These are phyloP conservation scores for Phrynocephalus versicolor DNA, from an alignment of 2,113 vertebrate genomes.

Conservation along the genomic window DNA sequence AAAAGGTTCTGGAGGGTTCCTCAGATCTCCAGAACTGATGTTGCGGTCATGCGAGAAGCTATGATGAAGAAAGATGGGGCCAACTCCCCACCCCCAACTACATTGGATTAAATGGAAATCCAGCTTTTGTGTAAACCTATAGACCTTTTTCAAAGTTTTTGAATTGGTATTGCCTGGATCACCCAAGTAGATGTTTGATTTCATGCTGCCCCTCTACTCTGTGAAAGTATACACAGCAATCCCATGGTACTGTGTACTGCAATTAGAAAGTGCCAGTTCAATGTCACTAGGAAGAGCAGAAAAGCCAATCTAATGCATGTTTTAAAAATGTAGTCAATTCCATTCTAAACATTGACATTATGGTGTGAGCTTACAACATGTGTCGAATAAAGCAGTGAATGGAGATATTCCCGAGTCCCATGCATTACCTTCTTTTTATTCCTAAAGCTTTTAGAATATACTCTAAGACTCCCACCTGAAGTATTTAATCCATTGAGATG, in stretches of 20 bases:
- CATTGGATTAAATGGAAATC: too few species aligned
- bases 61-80: too few species aligned
- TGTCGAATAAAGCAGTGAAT: slow-evolving; percentile 44
- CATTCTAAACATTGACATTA: slow-evolving; percentile 53
- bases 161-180: neutral
- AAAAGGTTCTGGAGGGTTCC: too few species aligned
- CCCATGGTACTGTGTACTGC: neutral
- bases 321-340: slow-evolving; percentile 37
- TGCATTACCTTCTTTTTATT: slow-evolving; percentile 39
- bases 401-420: slow-evolving; percentile 40
- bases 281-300: slow-evolving; percentile 10
- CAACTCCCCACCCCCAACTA: too few species aligned
- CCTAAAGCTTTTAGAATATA: slow-evolving; percentile 43
- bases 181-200: neutral
- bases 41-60: too few species aligned
- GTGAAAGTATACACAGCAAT: neutral
- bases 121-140: neutral
- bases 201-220: neutral
- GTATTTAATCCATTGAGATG: slow-evolving; percentile 60
- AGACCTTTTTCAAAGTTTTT: neutral
- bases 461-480: slow-evolving; percentile 42
- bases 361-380: slow-evolving; percentile 34
- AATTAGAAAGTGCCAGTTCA: neutral
- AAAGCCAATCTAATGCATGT: slow-evolving; percentile 35
- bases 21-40: too few species aligned